Conservation (phyloP, 2,113 vertebrate species). For the Cheirogaleus medius region DNA sequence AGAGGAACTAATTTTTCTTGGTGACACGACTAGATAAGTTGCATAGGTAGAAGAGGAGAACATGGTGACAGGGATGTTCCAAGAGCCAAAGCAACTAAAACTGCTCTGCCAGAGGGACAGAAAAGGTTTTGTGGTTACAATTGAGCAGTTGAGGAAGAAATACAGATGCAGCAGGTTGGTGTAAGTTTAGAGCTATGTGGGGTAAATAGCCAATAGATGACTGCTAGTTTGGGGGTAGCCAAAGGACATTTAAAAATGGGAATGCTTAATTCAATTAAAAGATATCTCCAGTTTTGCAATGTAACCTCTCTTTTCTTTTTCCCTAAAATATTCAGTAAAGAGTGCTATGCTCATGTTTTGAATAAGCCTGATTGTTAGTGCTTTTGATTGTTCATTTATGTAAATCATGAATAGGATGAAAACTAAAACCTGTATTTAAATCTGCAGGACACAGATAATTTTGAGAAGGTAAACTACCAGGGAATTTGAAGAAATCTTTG, state of each 20-base stretch:
- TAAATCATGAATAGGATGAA: not conserved
- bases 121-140: not conserved
- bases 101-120: not conserved
- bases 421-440: not conserved
- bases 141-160: not conserved
- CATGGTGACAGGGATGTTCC: rapidly evolving
- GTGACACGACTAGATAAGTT: not conserved
- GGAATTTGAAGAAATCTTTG: not conserved
- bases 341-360: not conserved
- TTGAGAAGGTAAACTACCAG: not conserved
- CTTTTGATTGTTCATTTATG: not conserved
- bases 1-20: not conserved
- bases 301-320: not conserved
- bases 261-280: not conserved
- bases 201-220: not conserved
- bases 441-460: not conserved
- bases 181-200: rapidly evolving
- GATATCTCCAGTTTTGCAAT: not conserved
- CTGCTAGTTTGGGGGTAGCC: not conserved
- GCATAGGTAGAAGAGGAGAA: not conserved
- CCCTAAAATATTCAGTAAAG: not conserved
- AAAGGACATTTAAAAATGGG: not conserved
- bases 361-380: not conserved
- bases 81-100: not conserved
- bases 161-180: not conserved